phyloP scores from a whole-genome alignment of 2,797 vertebrate species.

The Diplodus puntazzo region DNA sequence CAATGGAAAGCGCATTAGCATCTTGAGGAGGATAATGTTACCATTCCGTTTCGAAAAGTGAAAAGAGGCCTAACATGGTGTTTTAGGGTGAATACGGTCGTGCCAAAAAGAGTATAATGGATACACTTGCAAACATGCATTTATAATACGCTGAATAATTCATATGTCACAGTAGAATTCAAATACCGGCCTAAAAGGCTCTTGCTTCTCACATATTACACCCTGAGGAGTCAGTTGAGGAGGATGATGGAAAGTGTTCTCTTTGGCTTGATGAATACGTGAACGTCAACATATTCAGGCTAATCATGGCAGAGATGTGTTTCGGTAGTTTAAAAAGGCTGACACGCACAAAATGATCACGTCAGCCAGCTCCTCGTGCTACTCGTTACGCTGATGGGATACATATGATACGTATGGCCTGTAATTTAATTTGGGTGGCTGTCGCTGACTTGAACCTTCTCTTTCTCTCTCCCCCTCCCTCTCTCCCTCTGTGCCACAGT shows the following conservation, averaged over 20 bases:
- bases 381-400: slow-evolving; percentile 34
- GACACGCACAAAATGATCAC: neutral
- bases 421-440: slow-evolving; percentile 51
- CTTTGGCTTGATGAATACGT: neutral
- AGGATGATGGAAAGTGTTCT: neutral
- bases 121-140: neutral
- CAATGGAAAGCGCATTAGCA: slow-evolving; percentile 47
- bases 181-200: neutral
- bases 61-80: slow-evolving; percentile 1
- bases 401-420: slow-evolving; percentile 22
- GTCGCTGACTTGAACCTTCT: slow-evolving; percentile 17
- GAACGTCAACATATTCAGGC: neutral
- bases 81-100: neutral
- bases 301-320: neutral
- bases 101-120: slow-evolving; percentile 2
- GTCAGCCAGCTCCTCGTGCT: slow-evolving; percentile 14
- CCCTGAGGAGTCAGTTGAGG: neutral
- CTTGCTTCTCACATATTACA: too few relatives aligned
- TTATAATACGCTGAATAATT: neutral
- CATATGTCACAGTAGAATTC: neutral
- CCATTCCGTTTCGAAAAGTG: neutral
- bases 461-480: neutral
- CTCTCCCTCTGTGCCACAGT: slow-evolving; percentile 62
- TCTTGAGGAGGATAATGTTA: slow-evolving; percentile 38
- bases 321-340: neutral